Evolutionary conservation across 2,888 invertebrate species (phyloP).

Genomic region (Leptinotarsa juncta): DNA sequence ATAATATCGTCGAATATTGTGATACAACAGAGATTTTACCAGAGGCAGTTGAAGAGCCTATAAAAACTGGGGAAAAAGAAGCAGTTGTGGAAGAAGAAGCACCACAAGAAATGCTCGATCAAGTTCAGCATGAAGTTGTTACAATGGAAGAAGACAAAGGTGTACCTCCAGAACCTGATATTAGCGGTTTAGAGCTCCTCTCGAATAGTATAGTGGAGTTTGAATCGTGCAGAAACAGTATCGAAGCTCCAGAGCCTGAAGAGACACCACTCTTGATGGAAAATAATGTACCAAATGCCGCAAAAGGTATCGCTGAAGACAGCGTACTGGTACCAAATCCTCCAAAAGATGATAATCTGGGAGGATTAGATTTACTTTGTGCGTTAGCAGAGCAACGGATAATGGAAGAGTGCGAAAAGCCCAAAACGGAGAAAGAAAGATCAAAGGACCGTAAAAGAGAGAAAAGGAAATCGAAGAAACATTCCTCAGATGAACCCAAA

Average conservation of each 20-base stretch:
- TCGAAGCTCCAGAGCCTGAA: conserved; percentile 49
- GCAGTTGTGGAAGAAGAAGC: conserved; percentile 7
- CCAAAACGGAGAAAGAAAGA: conserved; percentile 43
- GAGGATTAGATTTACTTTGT: conserved; percentile 81
- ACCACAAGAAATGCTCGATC: conserved; percentile 11
- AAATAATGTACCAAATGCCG: conserved; percentile 62
- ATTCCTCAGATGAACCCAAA: conserved; percentile 61
- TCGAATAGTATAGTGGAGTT: conserved; percentile 89
- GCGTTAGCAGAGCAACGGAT: conserved; percentile 87
- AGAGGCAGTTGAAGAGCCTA: conserved; percentile 7
- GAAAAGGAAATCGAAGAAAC: conserved; percentile 65
- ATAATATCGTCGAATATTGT: not conserved
- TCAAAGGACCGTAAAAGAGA: conserved; percentile 61
- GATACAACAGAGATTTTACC: conserved; percentile 19
- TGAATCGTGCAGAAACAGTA: conserved; percentile 67
- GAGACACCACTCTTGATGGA: conserved; percentile 59
- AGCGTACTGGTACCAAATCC: not conserved
- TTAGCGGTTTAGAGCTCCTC: conserved; percentile 83
- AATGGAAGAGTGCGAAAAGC: conserved; percentile 75
- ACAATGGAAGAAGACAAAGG: conserved; percentile 4
- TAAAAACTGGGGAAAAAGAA: not conserved
- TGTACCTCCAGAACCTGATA: conserved; percentile 69
- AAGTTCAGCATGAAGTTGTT: conserved; percentile 4
- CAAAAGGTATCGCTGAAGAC: not conserved
- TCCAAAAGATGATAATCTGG: conserved; percentile 64